Evolutionary conservation across 2,888 invertebrate genomes (phyloP).

Genomic region (Eupithecia dodoneata): DNA sequence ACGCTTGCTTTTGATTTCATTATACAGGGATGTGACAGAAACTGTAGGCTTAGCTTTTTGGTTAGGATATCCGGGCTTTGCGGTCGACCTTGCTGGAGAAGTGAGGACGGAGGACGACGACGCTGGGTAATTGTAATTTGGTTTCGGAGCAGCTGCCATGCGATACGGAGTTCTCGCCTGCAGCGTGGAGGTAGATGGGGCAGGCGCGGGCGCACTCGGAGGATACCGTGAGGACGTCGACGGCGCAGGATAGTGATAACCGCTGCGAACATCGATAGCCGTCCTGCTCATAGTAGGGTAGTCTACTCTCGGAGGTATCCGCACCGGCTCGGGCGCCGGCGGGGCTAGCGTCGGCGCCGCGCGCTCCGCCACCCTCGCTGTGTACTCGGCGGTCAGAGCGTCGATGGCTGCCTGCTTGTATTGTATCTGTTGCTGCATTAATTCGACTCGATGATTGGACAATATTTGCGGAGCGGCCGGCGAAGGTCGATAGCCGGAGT

Average conservation of each 20-base stretch:
- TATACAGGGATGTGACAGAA: slow-evolving; percentile 77
- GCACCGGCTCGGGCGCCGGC: slow-evolving; percentile 62
- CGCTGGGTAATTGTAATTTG: slow-evolving; percentile 66
- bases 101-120: slow-evolving; percentile 66
- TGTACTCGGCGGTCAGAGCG: slow-evolving; percentile 64
- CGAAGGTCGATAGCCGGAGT: slow-evolving; percentile 74
- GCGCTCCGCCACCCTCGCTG: slow-evolving; percentile 66
- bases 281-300: slow-evolving; percentile 62
- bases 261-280: slow-evolving; percentile 60
- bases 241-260: slow-evolving; percentile 68
- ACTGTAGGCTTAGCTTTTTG: slow-evolving; percentile 79
- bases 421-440: slow-evolving; percentile 62
- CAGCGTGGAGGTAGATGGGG: slow-evolving; percentile 64
- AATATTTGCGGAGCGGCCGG: slow-evolving; percentile 61
- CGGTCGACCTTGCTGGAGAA: slow-evolving; percentile 67
- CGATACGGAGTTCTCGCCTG: slow-evolving; percentile 65
- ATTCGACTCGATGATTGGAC: slow-evolving; percentile 68
- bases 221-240: slow-evolving; percentile 71
- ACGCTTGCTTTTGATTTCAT: slow-evolving; percentile 84
- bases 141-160: slow-evolving; percentile 63
- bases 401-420: slow-evolving; percentile 70
- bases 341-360: slow-evolving; percentile 62
- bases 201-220: slow-evolving; percentile 59
- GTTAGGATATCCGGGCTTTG: slow-evolving; percentile 71
- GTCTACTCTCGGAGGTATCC: slow-evolving; percentile 64